Base-by-base conservation (phyloP, 2,888 invertebrate species). In the Koerneria pararmatus region DNA sequence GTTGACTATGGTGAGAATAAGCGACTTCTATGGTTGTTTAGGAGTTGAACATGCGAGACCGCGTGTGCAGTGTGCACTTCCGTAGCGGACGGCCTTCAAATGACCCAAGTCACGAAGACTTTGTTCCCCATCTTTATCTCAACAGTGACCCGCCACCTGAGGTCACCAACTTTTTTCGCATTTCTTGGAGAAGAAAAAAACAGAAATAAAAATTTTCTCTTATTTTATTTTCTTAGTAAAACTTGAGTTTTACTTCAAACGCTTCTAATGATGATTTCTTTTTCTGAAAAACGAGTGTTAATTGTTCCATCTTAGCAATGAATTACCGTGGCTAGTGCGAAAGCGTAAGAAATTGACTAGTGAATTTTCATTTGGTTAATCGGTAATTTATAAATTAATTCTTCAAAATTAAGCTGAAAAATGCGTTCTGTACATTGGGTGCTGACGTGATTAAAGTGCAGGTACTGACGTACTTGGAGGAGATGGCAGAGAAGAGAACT, bases 21-120 rank as follows among this genome's bases (percentile, higher is more conserved):
- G n/a, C n/a, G n/a, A n/a, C n/a, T n/a, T n/a, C n/a, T n/a, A n/a
- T n/a, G n/a, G n/a, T n/a, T n/a, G n/a, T 54, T 54, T 34, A 51
- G n/a, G 62, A 62, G 35, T 22, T 27, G 51, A 22, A 41, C 3
- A 41, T 56, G n/a, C 67, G 59, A 19, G 67, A 67, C 24, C 54
- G 67, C 0, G 67, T 67, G 31, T 67, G 67, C 29, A 62, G 61
- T 15, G 65, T 65, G 15, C 56, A 57, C 35, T 65, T 65, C 11
- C 57, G 57, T n/a, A n/a, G 6, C 19, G 67, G 67, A 4, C 37
- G 61, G 11, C 67, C 67, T 11, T 53, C 54, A 11, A 64, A 46
- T 24, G 67, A 67, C n/a, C 57, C 58, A 5, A 41, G 54, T 15
- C 67, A 67, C 34, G 67, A 67, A 53, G 67, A 67, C 34, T 67